These are phyloP conservation scores for Nibea coibor DNA, from an alignment of 2,113 vertebrate species.

Conservation along the genomic window DNA sequence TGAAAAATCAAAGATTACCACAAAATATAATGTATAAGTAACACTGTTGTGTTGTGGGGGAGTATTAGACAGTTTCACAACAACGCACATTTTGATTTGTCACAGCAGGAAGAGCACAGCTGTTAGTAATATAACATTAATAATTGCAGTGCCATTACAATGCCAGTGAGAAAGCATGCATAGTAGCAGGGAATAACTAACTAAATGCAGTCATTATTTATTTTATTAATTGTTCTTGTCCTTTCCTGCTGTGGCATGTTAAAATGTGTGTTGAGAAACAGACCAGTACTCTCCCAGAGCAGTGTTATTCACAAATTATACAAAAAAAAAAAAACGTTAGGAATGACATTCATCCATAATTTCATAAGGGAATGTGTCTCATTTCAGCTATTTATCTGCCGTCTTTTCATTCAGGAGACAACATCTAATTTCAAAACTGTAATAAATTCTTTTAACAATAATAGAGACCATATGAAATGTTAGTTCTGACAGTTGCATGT, in stretches of 20 bases:
- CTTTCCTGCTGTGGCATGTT: not conserved
- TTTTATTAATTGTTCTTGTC: not conserved
- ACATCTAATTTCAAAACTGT: not conserved
- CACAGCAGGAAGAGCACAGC: not conserved
- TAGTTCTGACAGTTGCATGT: not conserved
- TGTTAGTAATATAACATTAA: not conserved
- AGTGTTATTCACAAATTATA: too few relatives aligned
- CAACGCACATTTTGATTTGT: not conserved
- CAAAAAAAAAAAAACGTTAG: not conserved
- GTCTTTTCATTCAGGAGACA: not conserved
- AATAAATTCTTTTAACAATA: not conserved
- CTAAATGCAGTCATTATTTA: not conserved
- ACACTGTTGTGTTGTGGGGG: not conserved
- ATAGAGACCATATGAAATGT: not conserved
- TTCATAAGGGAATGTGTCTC: not conserved
- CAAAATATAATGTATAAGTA: not conserved
- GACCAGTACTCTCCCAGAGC: too few relatives aligned
- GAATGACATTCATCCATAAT: not conserved
- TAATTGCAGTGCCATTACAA: not conserved
- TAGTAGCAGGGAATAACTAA: not conserved
- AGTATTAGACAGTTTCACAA: not conserved
- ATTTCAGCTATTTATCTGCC: not conserved
- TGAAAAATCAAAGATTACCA: conserved; percentile 7
- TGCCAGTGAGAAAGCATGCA: not conserved
- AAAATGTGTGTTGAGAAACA: not conserved